Base-by-base conservation (phyloP, 2,797 vertebrate species). In the Phaenicophaeus curvirostris region DNA sequence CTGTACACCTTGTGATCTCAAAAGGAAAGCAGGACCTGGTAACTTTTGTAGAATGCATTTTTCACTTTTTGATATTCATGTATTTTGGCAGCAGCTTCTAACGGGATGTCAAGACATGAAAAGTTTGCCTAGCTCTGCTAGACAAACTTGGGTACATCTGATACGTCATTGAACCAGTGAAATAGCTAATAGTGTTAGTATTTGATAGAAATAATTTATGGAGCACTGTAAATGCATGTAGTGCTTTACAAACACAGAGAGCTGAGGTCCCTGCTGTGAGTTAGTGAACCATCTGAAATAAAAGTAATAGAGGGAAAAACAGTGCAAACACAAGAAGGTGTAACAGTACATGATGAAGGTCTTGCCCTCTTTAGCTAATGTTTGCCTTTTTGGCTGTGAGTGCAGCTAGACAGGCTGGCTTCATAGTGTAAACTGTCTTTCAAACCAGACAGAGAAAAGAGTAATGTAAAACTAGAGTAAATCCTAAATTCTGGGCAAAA, bases 261-360 rank as follows among this genome's bases (percentile, higher is more conserved):
- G 11, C 15, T 71, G 54, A 65, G 39, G 50, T 93, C 17, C 28
- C 15, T 66, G 63, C 44, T 55, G n/a, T 61, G 67, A 50, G 44
- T 12, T 31, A 28, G 59, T 94, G 83, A 46, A 57, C 63, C 33
- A 18, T 46, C 89, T 74, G 41, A 61, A 83, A 37, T 39, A 78
- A 67, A 75, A 65, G 11, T 37, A 65, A 42, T 65, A 31, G 14
- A 15, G 15, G 42, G 17, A 66, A 30, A 82, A 78, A 23, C 30
- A 79, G 35, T 74, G 66, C 68, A 94, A 95, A 96, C 95, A 95
- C 27, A 54, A 42, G 53, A 71, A 62, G 19, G 23, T 8, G 4
- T 55, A 42, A n/a, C 1, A 8, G 5, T 41, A 21, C 0, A 1
- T 68, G 55, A 93, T 85, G 39, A 77, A 68, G 87, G 84, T 93